Percentiles rank a stretch among this genome's conserved stretches.
Conservation (phyloP, 1,140 invertebrate genomes). For the Drosophila tristis region DNA sequence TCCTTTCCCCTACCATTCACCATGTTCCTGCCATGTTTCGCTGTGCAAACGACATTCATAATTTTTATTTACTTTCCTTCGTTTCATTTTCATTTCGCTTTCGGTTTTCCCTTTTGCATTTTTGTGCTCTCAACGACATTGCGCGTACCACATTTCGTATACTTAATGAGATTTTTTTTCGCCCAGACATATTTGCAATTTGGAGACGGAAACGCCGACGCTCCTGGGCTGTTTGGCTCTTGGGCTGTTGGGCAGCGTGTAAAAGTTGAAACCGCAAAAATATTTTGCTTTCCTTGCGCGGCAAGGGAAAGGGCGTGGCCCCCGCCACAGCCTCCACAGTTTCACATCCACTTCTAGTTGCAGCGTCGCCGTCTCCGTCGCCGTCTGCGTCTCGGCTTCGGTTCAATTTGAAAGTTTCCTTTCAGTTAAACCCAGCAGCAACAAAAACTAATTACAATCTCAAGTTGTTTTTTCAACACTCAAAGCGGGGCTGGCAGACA, state of each 20-base stretch:
- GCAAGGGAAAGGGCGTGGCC: background rate
- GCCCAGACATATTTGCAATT: constrained; percentile 78
- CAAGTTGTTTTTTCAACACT: constrained; percentile 82
- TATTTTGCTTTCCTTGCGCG: constrained; percentile 45
- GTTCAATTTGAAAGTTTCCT: constrained; percentile 79
- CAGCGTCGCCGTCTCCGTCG: background rate
- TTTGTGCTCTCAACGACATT: constrained; percentile 44
- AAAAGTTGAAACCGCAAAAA: constrained; percentile 65
- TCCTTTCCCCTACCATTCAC: constrained; percentile 18
- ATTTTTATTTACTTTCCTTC: constrained; percentile 71
- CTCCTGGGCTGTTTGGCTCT: background rate
- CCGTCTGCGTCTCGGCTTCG: constrained; percentile 20
- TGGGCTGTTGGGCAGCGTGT: constrained; percentile 34
- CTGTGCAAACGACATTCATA: constrained; percentile 70
- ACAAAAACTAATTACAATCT: constrained; percentile 83
- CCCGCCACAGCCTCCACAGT: background rate
- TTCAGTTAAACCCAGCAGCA: constrained; percentile 69
- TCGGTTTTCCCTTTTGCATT: constrained; percentile 37
- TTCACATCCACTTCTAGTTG: too few species aligned
- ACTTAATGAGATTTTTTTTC: constrained; percentile 81
- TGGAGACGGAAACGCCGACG: constrained; percentile 23
- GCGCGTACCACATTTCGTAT: constrained; percentile 60
- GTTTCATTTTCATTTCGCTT: constrained; percentile 26
- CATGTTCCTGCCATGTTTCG: background rate
- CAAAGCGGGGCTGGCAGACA: constrained; percentile 26